A percentile compares a stretch with the other conserved stretches of the same genome.
Conservation (phyloP, 2,888 invertebrate genomes). For the Eupeodes latifasciatus region DNA sequence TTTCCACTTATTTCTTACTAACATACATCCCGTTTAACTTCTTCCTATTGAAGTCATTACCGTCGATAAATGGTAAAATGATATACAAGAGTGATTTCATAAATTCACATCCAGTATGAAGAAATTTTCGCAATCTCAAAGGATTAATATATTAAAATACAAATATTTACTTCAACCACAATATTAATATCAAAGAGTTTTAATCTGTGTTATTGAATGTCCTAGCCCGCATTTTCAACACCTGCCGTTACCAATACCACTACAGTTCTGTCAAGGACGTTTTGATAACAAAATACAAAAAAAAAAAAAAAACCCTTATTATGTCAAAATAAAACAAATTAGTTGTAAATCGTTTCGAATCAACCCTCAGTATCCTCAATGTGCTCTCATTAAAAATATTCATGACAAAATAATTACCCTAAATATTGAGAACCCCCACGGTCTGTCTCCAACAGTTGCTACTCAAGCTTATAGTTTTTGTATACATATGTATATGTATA, state of each 20-base stretch:
- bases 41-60: too few species aligned
- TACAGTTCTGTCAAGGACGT: constrained; percentile 13
- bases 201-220: neutral
- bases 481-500: constrained; percentile 7
- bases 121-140: constrained; percentile 33
- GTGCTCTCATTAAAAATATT: constrained; percentile 67
- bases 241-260: constrained; percentile 29
- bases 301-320: neutral
- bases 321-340: constrained; percentile 5
- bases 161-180: constrained; percentile 11
- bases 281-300: neutral
- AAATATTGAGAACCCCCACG: constrained; percentile 67
- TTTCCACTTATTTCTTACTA: too few species aligned
- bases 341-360: constrained; percentile 53
- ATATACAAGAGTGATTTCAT: too few species aligned
- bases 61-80: too few species aligned
- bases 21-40: too few species aligned
- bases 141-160: constrained; percentile 29
- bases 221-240: constrained; percentile 54
- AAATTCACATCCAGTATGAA: neutral
- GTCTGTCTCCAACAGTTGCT: constrained; percentile 64
- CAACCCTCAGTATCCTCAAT: constrained; percentile 38
- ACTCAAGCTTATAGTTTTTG: constrained; percentile 39
- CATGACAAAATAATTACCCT: constrained; percentile 69
- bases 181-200: constrained; percentile 24